Conservation (phyloP, 2,113 vertebrate genomes). For the Ellobius talpinus region DNA sequence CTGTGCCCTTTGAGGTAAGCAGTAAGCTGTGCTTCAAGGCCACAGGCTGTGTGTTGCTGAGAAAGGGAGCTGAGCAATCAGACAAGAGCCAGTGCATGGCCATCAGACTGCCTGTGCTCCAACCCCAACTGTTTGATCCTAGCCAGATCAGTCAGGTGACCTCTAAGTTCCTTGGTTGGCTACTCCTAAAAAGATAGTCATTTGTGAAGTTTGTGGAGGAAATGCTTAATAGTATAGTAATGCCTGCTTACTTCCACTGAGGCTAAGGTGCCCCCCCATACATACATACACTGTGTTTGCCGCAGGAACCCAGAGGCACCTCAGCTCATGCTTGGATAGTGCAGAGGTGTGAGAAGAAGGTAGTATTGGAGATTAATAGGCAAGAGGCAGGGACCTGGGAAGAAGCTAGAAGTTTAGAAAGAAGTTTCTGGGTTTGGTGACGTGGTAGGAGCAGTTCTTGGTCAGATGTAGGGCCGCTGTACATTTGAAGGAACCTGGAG, state of each 20-base stretch:
- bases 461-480: not conserved
- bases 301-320: not conserved
- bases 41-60: not conserved
- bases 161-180: not conserved
- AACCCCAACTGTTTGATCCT: not conserved
- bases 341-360: not conserved
- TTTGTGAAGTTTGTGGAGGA: slow-evolving; percentile 21
- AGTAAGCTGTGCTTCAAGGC: slow-evolving; percentile 10
- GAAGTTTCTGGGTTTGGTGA: not conserved
- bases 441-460: not conserved
- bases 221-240: not conserved
- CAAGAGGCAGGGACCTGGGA: not conserved
- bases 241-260: no score
- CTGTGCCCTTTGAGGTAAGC: not conserved
- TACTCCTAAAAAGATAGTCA: not conserved
- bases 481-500: not conserved
- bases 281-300: not conserved
- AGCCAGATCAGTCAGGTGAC: not conserved
- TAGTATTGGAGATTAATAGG: not conserved
- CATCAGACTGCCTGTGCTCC: not conserved
- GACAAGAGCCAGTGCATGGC: not conserved
- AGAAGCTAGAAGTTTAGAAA: not conserved
- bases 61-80: not conserved
- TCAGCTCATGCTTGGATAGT: not conserved
- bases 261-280: not conserved